Evolutionary conservation across 2,888 invertebrate genomes (phyloP).

Genomic region (Chymomyza fuscimana): DNA sequence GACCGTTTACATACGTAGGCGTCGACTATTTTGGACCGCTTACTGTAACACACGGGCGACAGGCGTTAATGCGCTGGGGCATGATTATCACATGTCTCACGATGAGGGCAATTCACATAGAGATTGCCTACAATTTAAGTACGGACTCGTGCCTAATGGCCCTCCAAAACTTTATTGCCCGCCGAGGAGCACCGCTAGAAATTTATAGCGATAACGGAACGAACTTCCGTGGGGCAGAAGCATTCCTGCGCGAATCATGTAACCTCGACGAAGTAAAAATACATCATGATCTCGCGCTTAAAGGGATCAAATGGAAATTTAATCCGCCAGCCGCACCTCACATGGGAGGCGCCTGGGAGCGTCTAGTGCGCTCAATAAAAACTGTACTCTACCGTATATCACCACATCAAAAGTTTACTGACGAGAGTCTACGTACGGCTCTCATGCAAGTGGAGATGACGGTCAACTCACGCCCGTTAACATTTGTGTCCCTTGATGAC

Average conservation of each 20-base stretch:
- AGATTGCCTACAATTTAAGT: slow-evolving; percentile 37
- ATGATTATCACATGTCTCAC: slow-evolving; percentile 45
- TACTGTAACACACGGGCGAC: slow-evolving; percentile 23
- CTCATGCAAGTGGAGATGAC: slow-evolving; percentile 31
- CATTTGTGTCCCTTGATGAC: slow-evolving; percentile 8
- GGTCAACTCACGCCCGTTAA: slow-evolving; percentile 15
- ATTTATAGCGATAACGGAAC: slow-evolving; percentile 13
- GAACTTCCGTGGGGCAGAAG: slow-evolving; percentile 15
- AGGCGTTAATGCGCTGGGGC: slow-evolving; percentile 41
- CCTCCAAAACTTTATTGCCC: slow-evolving; percentile 31
- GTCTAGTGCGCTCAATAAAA: too few species aligned
- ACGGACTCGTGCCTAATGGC: slow-evolving; percentile 38
- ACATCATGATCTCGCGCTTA: slow-evolving; percentile 28
- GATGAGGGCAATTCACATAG: slow-evolving; percentile 39
- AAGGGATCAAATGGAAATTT: too few species aligned
- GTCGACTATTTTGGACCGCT: slow-evolving; percentile 47
- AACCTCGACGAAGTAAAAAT: not conserved
- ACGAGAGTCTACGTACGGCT: slow-evolving; percentile 20
- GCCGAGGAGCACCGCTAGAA: slow-evolving; percentile 9
- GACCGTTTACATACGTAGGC: slow-evolving; percentile 40
- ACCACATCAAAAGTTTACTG: slow-evolving; percentile 38
- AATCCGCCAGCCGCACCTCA: too few species aligned
- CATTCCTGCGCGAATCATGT: not conserved
- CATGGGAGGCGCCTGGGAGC: too few species aligned
- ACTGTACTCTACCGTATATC: not conserved